Percentiles rank a stretch among this genome's conserved stretches.
Evolutionary conservation across 1,140 invertebrate species (phyloP).

Genomic region (Drosophila parabipectinata): DNA sequence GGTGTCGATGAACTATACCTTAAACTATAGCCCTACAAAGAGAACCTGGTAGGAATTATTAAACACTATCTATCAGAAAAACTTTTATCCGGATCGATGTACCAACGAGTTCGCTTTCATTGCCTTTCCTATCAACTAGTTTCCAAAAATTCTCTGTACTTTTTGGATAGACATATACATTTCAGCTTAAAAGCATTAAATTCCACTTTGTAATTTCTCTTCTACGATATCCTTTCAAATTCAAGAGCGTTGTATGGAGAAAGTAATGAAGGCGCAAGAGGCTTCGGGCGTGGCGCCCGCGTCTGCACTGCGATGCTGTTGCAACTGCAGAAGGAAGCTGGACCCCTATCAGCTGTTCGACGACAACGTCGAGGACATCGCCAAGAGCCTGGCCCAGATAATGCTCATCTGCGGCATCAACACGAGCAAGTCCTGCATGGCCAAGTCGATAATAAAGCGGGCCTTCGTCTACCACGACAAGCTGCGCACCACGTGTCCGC

Average conservation of each 20-base stretch:
- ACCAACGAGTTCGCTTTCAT: background rate
- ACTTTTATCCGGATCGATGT: background rate
- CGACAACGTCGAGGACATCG: constrained; percentile 64
- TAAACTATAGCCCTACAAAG: background rate
- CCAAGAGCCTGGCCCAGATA: constrained; percentile 60
- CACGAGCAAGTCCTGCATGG: constrained; percentile 52
- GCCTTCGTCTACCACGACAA: constrained; percentile 67
- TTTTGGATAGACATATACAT: background rate
- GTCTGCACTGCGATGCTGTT: constrained; percentile 17
- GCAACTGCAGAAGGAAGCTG: constrained; percentile 66
- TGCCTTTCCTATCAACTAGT: background rate
- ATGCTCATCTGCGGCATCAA: constrained; percentile 69
- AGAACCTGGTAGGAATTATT: too few relatives aligned
- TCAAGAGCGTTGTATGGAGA: constrained; percentile 19
- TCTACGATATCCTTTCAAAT: background rate
- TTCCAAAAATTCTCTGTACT: background rate
- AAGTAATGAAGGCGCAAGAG: constrained; percentile 8
- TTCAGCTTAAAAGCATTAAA: background rate
- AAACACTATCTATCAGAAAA: too few relatives aligned
- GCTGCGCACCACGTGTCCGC: constrained; percentile 38
- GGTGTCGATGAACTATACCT: background rate
- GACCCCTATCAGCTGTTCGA: constrained; percentile 66
- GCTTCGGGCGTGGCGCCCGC: constrained; percentile 3
- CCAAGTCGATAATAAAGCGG: constrained; percentile 62
- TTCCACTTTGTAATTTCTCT: background rate